A percentile compares a stretch with the other conserved stretches of the same genome.
Conservation (phyloP, 2,888 invertebrate genomes). For the Nephrotoma appendiculata region DNA sequence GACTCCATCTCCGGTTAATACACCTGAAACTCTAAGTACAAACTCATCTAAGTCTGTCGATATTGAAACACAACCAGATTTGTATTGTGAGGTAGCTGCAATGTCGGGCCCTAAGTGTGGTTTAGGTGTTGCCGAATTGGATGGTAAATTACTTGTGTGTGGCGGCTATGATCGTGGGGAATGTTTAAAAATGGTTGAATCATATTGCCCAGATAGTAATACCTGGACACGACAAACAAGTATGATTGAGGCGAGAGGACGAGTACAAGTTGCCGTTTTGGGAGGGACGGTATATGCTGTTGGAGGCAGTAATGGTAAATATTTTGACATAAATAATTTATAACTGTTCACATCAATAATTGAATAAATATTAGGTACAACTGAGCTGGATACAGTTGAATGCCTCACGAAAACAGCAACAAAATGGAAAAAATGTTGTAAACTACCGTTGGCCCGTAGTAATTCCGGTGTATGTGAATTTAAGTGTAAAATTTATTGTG, state of each 20-base stretch:
- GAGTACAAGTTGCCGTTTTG: slow-evolving; percentile 61
- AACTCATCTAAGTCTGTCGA: slow-evolving; percentile 13
- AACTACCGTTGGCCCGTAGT: slow-evolving; percentile 47
- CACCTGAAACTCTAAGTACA: slow-evolving; percentile 14
- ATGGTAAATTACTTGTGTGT: slow-evolving; percentile 58
- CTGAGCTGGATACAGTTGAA: slow-evolving; percentile 61
- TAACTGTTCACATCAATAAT: background rate
- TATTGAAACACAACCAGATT: slow-evolving; percentile 25
- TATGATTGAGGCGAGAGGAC: slow-evolving; percentile 62
- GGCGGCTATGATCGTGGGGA: slow-evolving; percentile 77
- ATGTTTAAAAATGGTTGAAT: slow-evolving; percentile 60
- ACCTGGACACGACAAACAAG: slow-evolving; percentile 51
- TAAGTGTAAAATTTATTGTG: slow-evolving; percentile 51
- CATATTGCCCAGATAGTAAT: slow-evolving; percentile 54
- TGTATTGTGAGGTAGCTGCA: slow-evolving; percentile 41
- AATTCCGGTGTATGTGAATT: slow-evolving; percentile 55
- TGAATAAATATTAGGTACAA: slow-evolving; percentile 27
- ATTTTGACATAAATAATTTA: background rate
- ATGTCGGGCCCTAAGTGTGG: slow-evolving; percentile 59
- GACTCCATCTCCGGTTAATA: slow-evolving; percentile 31
- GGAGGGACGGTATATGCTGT: slow-evolving; percentile 56
- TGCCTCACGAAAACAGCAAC: slow-evolving; percentile 26
- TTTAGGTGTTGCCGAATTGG: slow-evolving; percentile 55
- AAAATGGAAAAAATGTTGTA: slow-evolving; percentile 38
- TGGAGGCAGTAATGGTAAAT: slow-evolving; percentile 64